phyloP scores from a whole-genome alignment of 2,888 invertebrate species.

The Cyaniris semiargus region DNA sequence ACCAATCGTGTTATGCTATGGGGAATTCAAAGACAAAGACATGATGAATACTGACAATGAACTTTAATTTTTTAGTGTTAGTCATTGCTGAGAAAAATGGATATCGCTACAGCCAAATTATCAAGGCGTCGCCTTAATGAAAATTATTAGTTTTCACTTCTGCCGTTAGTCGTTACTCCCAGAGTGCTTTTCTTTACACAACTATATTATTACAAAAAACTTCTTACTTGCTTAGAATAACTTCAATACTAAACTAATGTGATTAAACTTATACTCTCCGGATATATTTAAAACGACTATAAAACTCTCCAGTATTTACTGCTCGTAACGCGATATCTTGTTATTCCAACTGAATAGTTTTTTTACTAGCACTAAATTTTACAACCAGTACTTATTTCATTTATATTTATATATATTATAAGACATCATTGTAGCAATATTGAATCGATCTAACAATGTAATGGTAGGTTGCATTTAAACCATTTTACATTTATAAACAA shows the following conservation, averaged over 20 bases:
- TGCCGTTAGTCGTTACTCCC: too few relatives aligned
- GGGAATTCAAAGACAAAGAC: too few relatives aligned
- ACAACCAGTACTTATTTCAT: conserved; percentile 3
- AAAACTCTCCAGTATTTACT: conserved; percentile 12
- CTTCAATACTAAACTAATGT: background rate
- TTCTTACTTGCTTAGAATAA: background rate
- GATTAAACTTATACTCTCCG: background rate
- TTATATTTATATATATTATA: background rate
- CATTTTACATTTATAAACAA: too few relatives aligned
- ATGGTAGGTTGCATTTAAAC: too few relatives aligned
- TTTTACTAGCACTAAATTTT: conserved; percentile 12
- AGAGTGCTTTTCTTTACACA: too few relatives aligned
- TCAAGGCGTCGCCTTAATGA: too few relatives aligned
- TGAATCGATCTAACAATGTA: background rate
- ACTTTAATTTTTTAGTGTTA: too few relatives aligned
- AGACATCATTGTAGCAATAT: background rate
- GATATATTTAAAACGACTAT: conserved; percentile 1
- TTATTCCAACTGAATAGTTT: conserved; percentile 12
- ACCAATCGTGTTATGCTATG: too few relatives aligned
- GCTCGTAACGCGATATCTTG: conserved; percentile 11
- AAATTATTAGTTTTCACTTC: too few relatives aligned
- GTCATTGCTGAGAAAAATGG: too few relatives aligned
- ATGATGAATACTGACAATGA: too few relatives aligned
- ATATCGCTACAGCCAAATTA: too few relatives aligned
- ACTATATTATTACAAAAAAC: background rate